Percentiles rank a stretch among this genome's conserved stretches.
Conservation (phyloP, 2,888 invertebrate genomes). For the Coecobrya sp. region DNA sequence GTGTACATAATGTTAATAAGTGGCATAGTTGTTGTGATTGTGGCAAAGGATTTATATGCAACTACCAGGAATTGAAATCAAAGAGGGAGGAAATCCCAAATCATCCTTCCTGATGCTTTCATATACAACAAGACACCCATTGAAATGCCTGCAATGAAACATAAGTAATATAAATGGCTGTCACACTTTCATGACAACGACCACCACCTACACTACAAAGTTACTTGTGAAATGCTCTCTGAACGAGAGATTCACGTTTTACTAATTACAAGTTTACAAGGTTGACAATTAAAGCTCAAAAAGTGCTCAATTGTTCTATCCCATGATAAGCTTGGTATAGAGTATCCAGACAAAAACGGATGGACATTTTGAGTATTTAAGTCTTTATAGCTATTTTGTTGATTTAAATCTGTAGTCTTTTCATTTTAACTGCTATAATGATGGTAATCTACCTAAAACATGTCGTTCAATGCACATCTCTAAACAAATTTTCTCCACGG, state of each 20-base stretch:
- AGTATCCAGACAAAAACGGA: not conserved
- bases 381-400: slow-evolving; percentile 40
- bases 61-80: slow-evolving; percentile 67
- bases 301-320: slow-evolving; percentile 64
- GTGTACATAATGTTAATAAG: slow-evolving; percentile 6
- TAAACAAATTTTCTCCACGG: slow-evolving; percentile 27
- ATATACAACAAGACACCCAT: not conserved
- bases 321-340: not conserved
- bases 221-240: not conserved
- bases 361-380: slow-evolving; percentile 8
- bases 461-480: not conserved
- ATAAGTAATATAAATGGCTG: slow-evolving; percentile 61
- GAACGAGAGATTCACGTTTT: slow-evolving; percentile 37
- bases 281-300: slow-evolving; percentile 78
- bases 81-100: slow-evolving; percentile 65
- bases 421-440: slow-evolving; percentile 44
- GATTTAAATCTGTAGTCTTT: slow-evolving; percentile 41
- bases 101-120: slow-evolving; percentile 65
- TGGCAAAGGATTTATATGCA: slow-evolving; percentile 30
- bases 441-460: slow-evolving; percentile 38
- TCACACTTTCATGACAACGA: slow-evolving; percentile 15
- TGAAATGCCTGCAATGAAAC: not conserved
- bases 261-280: slow-evolving; percentile 74
- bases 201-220: not conserved
- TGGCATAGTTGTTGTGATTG: slow-evolving; percentile 50